phyloP scores from a whole-genome alignment of 1,140 invertebrate species.

The Tetragnatha versicolor region DNA sequence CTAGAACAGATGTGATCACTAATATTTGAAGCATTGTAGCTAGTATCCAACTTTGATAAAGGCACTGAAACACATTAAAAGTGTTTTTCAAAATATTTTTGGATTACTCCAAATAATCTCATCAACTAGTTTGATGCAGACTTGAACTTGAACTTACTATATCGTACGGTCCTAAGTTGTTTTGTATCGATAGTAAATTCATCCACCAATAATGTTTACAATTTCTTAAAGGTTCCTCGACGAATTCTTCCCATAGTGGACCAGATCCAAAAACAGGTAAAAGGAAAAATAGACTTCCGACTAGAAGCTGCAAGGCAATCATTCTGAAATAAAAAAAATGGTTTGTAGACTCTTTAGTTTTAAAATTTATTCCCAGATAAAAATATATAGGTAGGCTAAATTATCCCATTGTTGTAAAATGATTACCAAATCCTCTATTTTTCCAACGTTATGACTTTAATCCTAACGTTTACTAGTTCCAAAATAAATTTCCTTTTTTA shows the following conservation, averaged over 20 bases:
- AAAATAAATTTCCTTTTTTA: too few species aligned
- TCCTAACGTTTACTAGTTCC: too few species aligned
- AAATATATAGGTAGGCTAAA: not conserved
- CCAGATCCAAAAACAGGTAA: slow-evolving; percentile 53
- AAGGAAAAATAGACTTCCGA: slow-evolving; percentile 44
- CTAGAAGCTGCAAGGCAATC: slow-evolving; percentile 29
- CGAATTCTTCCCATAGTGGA: slow-evolving; percentile 55
- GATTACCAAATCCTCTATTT: not conserved
- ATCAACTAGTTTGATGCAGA: not conserved
- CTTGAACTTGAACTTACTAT: slow-evolving; percentile 23
- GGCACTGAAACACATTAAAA: too few species aligned
- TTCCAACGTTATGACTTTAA: too few species aligned
- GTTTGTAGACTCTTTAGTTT: not conserved
- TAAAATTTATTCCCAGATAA: not conserved
- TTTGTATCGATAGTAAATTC: slow-evolving; percentile 57
- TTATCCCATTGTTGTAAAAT: not conserved
- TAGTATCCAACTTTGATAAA: slow-evolving; percentile 55
- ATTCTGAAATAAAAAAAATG: slow-evolving; percentile 18
- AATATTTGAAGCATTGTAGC: slow-evolving; percentile 52
- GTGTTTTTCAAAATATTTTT: slow-evolving; percentile 5
- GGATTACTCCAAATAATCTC: too few species aligned
- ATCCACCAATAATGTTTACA: slow-evolving; percentile 56
- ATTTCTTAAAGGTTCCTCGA: slow-evolving; percentile 43
- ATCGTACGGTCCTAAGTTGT: slow-evolving; percentile 50
- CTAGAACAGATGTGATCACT: slow-evolving; percentile 16